These are phyloP conservation scores for Halictus quadricinctus DNA, from an alignment of 2,888 invertebrate genomes.

Conservation along the genomic window DNA sequence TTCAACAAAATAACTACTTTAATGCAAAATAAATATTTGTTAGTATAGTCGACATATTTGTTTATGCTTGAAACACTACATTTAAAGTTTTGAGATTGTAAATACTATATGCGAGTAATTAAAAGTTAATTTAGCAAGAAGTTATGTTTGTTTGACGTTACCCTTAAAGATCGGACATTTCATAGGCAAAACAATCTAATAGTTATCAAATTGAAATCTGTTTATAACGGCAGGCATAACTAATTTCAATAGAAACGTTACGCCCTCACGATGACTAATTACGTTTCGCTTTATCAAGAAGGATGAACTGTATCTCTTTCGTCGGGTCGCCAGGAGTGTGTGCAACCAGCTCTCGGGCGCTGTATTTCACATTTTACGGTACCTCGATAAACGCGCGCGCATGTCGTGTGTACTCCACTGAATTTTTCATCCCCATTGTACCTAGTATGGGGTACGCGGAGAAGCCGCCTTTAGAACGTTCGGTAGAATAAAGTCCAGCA, in stretches of 20 bases:
- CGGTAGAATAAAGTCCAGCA: conserved; percentile 60
- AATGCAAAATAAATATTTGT: no score
- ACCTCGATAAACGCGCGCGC: background rate
- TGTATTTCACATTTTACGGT: conserved; percentile 35
- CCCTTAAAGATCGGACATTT: no score
- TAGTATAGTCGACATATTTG: no score
- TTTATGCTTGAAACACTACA: no score
- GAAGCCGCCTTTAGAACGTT: conserved; percentile 43
- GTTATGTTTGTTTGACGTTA: no score
- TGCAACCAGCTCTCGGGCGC: background rate
- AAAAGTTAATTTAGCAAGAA: no score
- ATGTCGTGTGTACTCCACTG: background rate
- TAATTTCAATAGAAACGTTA: background rate
- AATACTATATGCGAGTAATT: no score
- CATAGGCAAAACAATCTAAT: no score
- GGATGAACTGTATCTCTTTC: background rate
- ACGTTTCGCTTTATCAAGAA: background rate
- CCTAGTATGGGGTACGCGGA: background rate
- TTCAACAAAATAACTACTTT: no score
- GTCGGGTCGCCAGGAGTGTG: background rate
- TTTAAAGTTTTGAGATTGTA: no score
- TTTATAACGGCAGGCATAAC: no score
- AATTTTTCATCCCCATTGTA: conserved; percentile 30
- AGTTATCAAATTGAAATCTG: no score
- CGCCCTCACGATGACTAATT: background rate